A percentile compares a stretch with the other conserved stretches of the same genome.
Conservation (phyloP, 2,113 vertebrate genomes). For the Prionailurus bengalensis region DNA sequence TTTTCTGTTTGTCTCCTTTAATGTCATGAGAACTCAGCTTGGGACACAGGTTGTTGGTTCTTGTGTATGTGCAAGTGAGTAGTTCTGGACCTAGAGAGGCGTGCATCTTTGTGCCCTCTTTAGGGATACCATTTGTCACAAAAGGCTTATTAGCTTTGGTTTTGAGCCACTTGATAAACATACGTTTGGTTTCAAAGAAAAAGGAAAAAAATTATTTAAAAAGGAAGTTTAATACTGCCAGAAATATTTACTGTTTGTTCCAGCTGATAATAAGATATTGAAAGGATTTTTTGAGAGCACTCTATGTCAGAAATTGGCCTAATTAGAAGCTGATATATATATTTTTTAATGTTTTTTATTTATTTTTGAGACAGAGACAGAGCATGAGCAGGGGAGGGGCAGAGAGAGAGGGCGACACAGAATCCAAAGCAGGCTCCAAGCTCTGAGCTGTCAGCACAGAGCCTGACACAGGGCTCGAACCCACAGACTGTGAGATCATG, state of each 20-base stretch:
- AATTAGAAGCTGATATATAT: neutral
- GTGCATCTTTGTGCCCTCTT: neutral
- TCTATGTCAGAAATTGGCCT: no score
- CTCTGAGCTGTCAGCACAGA: no score
- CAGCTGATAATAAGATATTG: neutral
- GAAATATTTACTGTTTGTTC: neutral
- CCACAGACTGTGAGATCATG: no score
- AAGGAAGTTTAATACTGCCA: neutral
- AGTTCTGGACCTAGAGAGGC: neutral
- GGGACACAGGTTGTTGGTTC: neutral
- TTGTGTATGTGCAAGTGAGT: neutral
- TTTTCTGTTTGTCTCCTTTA: neutral
- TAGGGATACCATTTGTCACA: neutral
- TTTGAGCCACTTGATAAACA: neutral
- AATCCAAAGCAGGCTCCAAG: no score
- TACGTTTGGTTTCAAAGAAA: neutral
- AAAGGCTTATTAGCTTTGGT: neutral
- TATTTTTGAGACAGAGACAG: no score
- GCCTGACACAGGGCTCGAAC: no score
- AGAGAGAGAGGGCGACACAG: no score
- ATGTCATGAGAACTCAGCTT: neutral
- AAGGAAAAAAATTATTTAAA: neutral
- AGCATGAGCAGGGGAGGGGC: no score
- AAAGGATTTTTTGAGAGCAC: neutral
- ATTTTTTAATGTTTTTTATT: no score